phyloP scores from a whole-genome alignment of 1,140 invertebrate species.

The Rhyzopertha dominica region DNA sequence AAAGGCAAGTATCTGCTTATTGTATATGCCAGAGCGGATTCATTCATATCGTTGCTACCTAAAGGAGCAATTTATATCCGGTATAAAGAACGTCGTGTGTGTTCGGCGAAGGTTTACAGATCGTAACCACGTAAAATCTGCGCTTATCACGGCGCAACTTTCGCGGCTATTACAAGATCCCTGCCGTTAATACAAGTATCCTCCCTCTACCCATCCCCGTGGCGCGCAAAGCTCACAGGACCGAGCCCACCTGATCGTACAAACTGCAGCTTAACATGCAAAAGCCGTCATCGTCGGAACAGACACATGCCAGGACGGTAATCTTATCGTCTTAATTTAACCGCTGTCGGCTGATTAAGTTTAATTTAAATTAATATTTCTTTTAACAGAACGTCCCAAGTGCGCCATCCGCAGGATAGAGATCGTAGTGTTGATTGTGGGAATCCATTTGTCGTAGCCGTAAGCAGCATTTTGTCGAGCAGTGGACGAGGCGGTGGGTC shows the following conservation, averaged over 20 bases:
- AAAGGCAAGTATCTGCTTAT: too few relatives aligned
- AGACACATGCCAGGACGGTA: slow-evolving; percentile 21
- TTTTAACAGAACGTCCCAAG: too few relatives aligned
- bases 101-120: neutral
- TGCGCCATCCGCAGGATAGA: too few relatives aligned
- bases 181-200: slow-evolving; percentile 24
- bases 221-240: slow-evolving; percentile 34
- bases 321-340: slow-evolving; percentile 31
- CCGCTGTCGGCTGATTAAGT: slow-evolving; percentile 18
- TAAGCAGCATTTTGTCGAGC: too few relatives aligned
- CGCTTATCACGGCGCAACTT: slow-evolving; percentile 18
- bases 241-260: slow-evolving; percentile 35
- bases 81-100: slow-evolving; percentile 4
- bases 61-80: too few relatives aligned
- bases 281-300: slow-evolving; percentile 27
- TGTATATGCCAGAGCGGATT: too few relatives aligned
- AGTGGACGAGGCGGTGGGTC: too few relatives aligned
- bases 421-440: too few relatives aligned
- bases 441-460: too few relatives aligned
- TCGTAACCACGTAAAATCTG: slow-evolving; percentile 10
- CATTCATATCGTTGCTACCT: too few relatives aligned
- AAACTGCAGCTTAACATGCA: slow-evolving; percentile 38
- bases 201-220: slow-evolving; percentile 15
- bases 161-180: slow-evolving; percentile 27
- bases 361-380: slow-evolving; percentile 9